These are phyloP conservation scores for Rhopalosiphum nymphaeae DNA, from an alignment of 2,888 invertebrate species.

Conservation along the genomic window DNA sequence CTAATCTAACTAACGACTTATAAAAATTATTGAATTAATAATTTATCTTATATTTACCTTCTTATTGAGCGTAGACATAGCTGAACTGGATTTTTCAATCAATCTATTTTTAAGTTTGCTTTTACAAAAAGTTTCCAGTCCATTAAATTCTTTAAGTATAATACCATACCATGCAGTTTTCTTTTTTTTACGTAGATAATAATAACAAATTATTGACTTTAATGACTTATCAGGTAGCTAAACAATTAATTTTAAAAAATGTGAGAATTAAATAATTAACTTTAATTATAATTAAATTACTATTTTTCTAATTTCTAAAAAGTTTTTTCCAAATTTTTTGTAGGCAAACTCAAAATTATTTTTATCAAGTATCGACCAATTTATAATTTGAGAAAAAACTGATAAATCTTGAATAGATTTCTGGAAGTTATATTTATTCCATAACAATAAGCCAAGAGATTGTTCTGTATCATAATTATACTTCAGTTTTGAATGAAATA, in stretches of 20 bases:
- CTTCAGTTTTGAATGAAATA: background rate
- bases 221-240: background rate
- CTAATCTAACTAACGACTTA: too few relatives aligned
- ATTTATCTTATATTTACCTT: too few relatives aligned
- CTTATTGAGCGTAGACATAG: too few relatives aligned
- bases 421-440: background rate
- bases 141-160: too few relatives aligned
- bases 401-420: background rate
- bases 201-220: background rate
- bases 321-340: background rate
- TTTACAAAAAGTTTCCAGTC: too few relatives aligned
- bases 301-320: background rate
- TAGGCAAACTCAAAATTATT: background rate
- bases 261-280: background rate
- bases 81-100: too few relatives aligned
- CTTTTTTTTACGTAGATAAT: background rate
- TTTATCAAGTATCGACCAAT: background rate
- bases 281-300: background rate
- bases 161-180: background rate
- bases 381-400: background rate
- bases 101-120: too few relatives aligned
- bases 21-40: too few relatives aligned
- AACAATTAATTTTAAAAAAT: background rate
- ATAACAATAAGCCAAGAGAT: background rate
- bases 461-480: background rate